Conservation (phyloP, 2,888 invertebrate species). For the Hecatera dysodea region DNA sequence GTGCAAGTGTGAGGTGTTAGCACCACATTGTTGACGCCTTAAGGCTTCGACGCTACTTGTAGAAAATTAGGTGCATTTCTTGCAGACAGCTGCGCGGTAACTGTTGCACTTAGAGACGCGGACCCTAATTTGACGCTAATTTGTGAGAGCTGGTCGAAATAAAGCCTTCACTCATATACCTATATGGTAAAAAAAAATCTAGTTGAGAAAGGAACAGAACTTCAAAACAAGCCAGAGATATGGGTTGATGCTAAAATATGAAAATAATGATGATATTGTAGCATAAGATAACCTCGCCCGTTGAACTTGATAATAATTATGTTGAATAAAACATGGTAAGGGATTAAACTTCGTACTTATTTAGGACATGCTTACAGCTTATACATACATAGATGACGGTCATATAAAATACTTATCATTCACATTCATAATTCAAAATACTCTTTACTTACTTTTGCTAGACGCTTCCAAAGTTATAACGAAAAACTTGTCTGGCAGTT, state of each 20-base stretch:
- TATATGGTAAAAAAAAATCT: constrained; percentile 4
- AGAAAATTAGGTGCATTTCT: constrained; percentile 43
- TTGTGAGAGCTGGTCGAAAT: constrained; percentile 36
- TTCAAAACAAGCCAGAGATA: neutral
- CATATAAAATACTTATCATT: too few species aligned
- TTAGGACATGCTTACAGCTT: too few species aligned
- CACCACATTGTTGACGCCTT: constrained; percentile 49
- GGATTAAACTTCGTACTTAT: too few species aligned
- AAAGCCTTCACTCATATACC: neutral
- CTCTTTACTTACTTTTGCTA: too few species aligned
- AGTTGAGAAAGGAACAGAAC: neutral
- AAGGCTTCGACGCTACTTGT: constrained; percentile 37
- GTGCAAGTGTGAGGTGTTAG: constrained; percentile 54
- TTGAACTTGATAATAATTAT: too few species aligned
- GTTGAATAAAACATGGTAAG: too few species aligned
- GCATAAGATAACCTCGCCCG: too few species aligned
- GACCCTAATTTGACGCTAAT: constrained; percentile 56
- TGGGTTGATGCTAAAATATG: too few species aligned
- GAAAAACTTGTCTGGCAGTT: too few species aligned
- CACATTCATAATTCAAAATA: too few species aligned
- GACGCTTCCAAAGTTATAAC: too few species aligned
- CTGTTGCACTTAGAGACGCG: constrained; percentile 21
- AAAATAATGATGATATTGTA: neutral
- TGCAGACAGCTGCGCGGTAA: constrained; percentile 53
- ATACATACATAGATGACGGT: too few species aligned